Evolutionary conservation across 2,113 vertebrate genomes (phyloP), one percentile per base, ranked within the genome.

Genomic region (Sarotherodon lohbergeri): DNA sequence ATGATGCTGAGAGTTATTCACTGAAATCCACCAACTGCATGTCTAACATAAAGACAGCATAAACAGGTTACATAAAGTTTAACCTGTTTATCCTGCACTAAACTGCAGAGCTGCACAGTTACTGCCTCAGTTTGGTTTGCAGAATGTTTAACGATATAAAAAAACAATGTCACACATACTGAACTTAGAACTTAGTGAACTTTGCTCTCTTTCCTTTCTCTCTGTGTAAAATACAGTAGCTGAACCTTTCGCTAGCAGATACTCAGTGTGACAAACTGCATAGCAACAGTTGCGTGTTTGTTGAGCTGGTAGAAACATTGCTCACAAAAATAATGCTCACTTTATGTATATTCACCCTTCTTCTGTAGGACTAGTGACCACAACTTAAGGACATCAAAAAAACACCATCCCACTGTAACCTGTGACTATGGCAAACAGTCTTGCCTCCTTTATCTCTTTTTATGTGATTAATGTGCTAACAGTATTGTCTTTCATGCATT

Each of bases 261-360:
- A 59, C 4, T 3, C 3, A 9, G 27, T 59, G 56, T 0, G 0
- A 32, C 27, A 59, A 2, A 29, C 13, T 59, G 13, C 56, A 5
- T 0, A 59, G 27, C 56, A 59, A 59, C 27, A 59, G 27, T 59
- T 16, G 27, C 16, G 56, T 29, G 27, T 59, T 32, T 59, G 27
- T 59, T 59, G 7, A 59, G 56, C 56, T 59, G 56, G 27, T 59
- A 32, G 56, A 29, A 59, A 59, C 9, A 27, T 27, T 57, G 54
- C 22, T 55, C 54, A 54, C 52, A 55, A 24, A 54, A 55, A 22
- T 22, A 56, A 24, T 56, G 55, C 1, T 56, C 22, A 59, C 24
- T 59, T 59, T 59, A 29, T 59, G 16, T 29, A 29, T 59, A 29
- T 29, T 59, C 56, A 59, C 56, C 56, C 56, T 16, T 57, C 56